Base-by-base conservation (phyloP, 2,797 vertebrate genomes). In the Diceros bicornis region DNA sequence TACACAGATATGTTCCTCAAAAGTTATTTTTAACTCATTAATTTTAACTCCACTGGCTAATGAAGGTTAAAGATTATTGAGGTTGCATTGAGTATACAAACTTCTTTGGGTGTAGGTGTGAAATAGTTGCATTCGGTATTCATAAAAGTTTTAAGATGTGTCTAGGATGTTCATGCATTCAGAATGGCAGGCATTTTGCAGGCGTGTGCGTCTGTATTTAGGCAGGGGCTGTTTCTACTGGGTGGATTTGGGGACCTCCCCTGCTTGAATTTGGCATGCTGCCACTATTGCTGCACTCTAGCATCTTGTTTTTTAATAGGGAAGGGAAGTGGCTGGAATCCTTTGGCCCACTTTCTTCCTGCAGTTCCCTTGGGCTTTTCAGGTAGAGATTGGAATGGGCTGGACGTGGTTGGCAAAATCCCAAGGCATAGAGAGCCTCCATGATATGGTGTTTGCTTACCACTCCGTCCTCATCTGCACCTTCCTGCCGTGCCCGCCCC, bases 11-110 rank as follows among this genome's bases (percentile, higher is more conserved):
- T 85, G 11, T 25, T 87, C 44, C 41, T 83, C 47, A 72, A 2
- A 32, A 64, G 23, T 86, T 82, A 41, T 84, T 94, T 91, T 94
- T 59, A 87, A 83, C 7, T 87, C 50, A 78, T 59, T 85, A 79
- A 37, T 82, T 84, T 62, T 17, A 78, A 77, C 23, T 79, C 14
- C 34, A 61, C 12, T 96, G 34, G 86, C 41, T 71, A 20, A 52
- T 77, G 37, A 75, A 75, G 2, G 11, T 85, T 96, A 52, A 96
- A 83, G 50, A 93, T 68, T 21, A 55, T 94, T 74, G 57, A 78
- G 85, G 17, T 23, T 72, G 23, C 50, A 55, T 66, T n/a, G 71
- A 87, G 17, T 62, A 52, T 84, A 77, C 41, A 94, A 29, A 84
- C 21, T 93, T 86, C 27, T 50, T 79, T 78, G 21, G 13, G 10